A percentile compares a stretch with the other conserved stretches of the same genome.
Conservation (phyloP, 2,888 invertebrate genomes). For the Metallyticus violacea region DNA sequence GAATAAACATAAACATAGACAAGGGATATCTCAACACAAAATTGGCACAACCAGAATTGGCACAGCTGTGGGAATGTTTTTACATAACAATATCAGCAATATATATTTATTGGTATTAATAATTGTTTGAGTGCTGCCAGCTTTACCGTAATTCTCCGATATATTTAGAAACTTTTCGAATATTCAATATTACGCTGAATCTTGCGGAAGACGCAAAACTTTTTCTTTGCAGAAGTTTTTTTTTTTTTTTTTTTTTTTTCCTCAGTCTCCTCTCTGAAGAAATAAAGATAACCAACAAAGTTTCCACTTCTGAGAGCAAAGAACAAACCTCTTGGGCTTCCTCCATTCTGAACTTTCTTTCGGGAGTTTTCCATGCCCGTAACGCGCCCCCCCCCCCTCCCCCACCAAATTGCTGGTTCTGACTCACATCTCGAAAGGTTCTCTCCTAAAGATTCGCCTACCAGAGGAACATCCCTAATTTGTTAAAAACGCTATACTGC, state of each 20-base stretch:
- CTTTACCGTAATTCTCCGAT: neutral
- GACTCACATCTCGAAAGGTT: neutral
- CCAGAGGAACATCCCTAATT: no score
- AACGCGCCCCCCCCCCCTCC: no score
- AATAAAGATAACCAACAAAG: neutral
- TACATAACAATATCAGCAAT: neutral
- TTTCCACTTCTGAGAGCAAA: neutral
- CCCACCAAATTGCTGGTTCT: neutral
- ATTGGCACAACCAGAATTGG: neutral
- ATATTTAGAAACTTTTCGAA: neutral
- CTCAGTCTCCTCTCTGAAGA: neutral
- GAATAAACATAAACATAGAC: no score
- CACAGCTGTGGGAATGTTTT: neutral
- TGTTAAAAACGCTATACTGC: no score
- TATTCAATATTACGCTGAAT: neutral
- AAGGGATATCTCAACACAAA: no score
- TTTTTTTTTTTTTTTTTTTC: no score
- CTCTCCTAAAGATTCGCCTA: no score
- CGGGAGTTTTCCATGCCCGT: no score
- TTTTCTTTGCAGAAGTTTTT: neutral
- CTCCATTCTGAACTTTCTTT: neutral
- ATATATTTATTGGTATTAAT: neutral
- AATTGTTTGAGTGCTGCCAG: neutral
- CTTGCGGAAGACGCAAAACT: neutral
- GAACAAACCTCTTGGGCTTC: neutral